These are phyloP conservation scores for Limulus polyphemus DNA, from an alignment of 2,888 invertebrate genomes.

Conservation along the genomic window DNA sequence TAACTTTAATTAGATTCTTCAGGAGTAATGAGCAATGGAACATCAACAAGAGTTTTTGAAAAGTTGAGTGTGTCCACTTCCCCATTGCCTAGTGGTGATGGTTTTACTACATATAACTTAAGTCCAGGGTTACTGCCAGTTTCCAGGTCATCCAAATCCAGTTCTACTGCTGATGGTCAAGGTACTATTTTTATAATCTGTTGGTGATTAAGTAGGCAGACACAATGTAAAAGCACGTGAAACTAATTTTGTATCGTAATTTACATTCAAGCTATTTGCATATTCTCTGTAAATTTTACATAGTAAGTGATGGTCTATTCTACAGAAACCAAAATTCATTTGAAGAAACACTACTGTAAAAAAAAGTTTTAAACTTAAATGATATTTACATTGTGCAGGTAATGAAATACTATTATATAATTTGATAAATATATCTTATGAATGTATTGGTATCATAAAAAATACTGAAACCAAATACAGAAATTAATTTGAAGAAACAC, in stretches of 20 bases:
- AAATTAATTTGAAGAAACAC: no score
- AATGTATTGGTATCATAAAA: no score
- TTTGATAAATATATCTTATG: no score
- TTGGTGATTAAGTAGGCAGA: background rate
- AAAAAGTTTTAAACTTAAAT: no score
- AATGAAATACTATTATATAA: no score
- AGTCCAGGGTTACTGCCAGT: conserved; percentile 46
- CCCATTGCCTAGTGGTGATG: conserved; percentile 41
- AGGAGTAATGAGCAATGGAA: conserved; percentile 6
- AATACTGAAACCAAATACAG: no score
- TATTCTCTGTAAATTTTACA: background rate
- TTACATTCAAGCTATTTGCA: background rate
- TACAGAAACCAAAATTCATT: no score
- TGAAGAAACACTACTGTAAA: no score
- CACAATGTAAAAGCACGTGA: background rate
- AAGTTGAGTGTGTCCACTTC: conserved; percentile 42
- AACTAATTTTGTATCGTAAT: background rate
- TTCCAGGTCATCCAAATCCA: conserved; percentile 10
- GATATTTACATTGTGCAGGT: no score
- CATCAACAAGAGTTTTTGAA: conserved; percentile 48
- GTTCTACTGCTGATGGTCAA: conserved; percentile 9
- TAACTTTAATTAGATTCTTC: background rate
- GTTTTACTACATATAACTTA: conserved; percentile 52
- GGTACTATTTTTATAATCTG: conserved; percentile 5
- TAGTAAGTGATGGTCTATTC: no score